phyloP scores from a whole-genome alignment of 2,888 invertebrate genomes.

The Pandemis heparana region DNA sequence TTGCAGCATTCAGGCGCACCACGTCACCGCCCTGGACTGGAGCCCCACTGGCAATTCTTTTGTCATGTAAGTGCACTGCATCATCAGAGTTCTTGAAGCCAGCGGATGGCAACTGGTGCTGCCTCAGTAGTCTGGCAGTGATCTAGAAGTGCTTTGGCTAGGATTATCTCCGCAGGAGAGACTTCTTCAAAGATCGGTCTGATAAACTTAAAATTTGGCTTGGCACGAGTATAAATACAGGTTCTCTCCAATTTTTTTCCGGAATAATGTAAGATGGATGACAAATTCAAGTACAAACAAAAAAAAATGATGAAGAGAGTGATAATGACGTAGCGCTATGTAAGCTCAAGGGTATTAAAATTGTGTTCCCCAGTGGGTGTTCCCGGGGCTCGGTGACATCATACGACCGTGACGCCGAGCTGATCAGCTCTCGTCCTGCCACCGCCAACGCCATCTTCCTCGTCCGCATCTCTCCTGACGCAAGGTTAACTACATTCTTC shows the following conservation, averaged over 20 bases:
- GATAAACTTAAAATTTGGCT: no score
- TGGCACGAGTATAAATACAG: no score
- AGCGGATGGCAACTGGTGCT: no score
- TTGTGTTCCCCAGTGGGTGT: slow-evolving; percentile 64
- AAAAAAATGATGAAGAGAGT: no score
- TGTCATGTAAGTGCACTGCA: slow-evolving; percentile 59
- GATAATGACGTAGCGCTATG: no score
- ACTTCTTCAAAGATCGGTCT: no score
- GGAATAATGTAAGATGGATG: no score
- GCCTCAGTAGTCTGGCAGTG: no score
- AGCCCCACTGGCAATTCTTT: slow-evolving; percentile 79
- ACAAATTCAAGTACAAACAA: no score
- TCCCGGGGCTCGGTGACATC: slow-evolving; percentile 62
- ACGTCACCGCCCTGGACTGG: slow-evolving; percentile 75
- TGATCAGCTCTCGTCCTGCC: slow-evolving; percentile 50
- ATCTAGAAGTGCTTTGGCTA: no score
- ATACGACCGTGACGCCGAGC: slow-evolving; percentile 50
- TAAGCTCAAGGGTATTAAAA: not conserved
- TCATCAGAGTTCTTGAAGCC: not conserved
- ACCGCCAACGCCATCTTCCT: slow-evolving; percentile 52
- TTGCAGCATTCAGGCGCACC: slow-evolving; percentile 49
- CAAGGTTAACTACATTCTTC: slow-evolving; percentile 56
- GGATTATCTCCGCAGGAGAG: no score
- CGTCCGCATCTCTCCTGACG: slow-evolving; percentile 71
- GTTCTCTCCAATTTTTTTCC: no score